Conservation (phyloP, 2,888 invertebrate species). For the Chrysolina oricalcia region DNA sequence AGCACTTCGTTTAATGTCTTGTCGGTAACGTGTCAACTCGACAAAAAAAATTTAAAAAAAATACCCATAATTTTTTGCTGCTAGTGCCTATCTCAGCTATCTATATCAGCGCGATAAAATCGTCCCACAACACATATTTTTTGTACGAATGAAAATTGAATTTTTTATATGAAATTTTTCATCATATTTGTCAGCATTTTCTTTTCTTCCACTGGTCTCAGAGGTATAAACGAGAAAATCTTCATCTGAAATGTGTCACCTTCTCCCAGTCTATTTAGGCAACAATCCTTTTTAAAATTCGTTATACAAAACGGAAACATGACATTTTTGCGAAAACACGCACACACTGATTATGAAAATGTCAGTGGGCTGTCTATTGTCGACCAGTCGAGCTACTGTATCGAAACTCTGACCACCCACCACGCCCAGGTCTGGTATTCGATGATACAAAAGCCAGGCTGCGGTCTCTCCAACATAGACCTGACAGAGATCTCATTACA, state of each 20-base stretch:
- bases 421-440: constrained; percentile 44
- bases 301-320: background rate
- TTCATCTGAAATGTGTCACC: no score
- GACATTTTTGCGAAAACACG: constrained; percentile 35
- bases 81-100: no score
- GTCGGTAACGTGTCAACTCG: no score
- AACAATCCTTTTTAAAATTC: background rate
- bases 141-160: no score
- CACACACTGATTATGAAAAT: constrained; percentile 48
- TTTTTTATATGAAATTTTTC: no score
- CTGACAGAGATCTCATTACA: constrained; percentile 72
- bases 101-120: no score
- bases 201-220: no score
- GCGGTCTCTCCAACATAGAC: constrained; percentile 53
- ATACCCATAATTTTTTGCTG: no score
- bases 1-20: background rate
- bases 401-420: constrained; percentile 59
- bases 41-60: no score
- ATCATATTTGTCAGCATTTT: no score
- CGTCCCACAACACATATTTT: no score
- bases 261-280: background rate
- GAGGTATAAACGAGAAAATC: no score
- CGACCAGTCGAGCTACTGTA: constrained; percentile 52
- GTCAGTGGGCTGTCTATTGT: constrained; percentile 49
- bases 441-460: constrained; percentile 46